These are phyloP conservation scores for Opisthograptis luteolata DNA, from an alignment of 2,888 invertebrate species.

Conservation along the genomic window DNA sequence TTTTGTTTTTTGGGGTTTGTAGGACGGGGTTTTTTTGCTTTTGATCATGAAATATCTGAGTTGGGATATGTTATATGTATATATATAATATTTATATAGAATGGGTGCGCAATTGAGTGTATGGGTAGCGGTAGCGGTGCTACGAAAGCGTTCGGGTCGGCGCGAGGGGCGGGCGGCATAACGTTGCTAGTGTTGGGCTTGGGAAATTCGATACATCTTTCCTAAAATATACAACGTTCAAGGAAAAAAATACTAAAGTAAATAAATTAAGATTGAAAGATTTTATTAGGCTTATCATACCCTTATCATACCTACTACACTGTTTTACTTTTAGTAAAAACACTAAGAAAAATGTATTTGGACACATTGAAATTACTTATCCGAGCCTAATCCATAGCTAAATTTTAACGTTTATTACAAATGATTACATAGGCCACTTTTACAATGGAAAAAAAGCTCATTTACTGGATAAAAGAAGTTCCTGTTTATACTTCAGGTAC, in stretches of 20 bases:
- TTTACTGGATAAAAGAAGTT: too few species aligned
- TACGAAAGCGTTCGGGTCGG: slow-evolving; percentile 37
- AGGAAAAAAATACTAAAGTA: neutral
- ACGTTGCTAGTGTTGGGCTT: slow-evolving; percentile 32
- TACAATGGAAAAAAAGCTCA: too few species aligned
- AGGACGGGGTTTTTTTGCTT: slow-evolving; percentile 21
- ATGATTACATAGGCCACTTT: too few species aligned
- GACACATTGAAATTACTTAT: too few species aligned
- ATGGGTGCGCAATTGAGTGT: slow-evolving; percentile 23
- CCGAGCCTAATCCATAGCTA: too few species aligned
- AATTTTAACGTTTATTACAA: too few species aligned
- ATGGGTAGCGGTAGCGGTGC: slow-evolving; percentile 29
- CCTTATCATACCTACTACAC: too few species aligned
- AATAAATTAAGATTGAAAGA: too few species aligned
- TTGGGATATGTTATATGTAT: slow-evolving; percentile 27
- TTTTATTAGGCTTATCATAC: too few species aligned
- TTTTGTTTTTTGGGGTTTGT: slow-evolving; percentile 19
- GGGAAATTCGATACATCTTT: neutral
- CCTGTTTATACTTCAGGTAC: too few species aligned
- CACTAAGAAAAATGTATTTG: too few species aligned
- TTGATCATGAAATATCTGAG: slow-evolving; percentile 33
- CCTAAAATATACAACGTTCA: neutral
- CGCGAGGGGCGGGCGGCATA: slow-evolving; percentile 38
- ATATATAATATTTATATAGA: slow-evolving; percentile 19
- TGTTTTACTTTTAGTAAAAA: too few species aligned